phyloP scores from a whole-genome alignment of 1,140 invertebrate species.

The Drosophila punjabiensis region DNA sequence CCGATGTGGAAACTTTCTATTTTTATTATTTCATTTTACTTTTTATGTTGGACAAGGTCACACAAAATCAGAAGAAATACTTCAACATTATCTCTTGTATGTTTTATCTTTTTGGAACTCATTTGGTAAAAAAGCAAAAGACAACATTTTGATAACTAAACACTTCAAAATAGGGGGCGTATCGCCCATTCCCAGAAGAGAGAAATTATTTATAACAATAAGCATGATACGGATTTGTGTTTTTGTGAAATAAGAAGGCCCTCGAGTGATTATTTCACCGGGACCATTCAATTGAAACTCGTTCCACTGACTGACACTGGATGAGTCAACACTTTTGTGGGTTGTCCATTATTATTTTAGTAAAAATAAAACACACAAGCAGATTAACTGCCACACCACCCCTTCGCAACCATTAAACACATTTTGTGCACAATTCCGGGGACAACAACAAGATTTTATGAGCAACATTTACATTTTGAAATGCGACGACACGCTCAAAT shows the following conservation, averaged over 20 bases:
- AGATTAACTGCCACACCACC: slow-evolving; percentile 10
- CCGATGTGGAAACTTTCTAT: slow-evolving; percentile 52
- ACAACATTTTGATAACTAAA: slow-evolving; percentile 14
- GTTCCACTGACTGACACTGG: slow-evolving; percentile 36
- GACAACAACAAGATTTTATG: slow-evolving; percentile 5
- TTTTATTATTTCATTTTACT: slow-evolving; percentile 18
- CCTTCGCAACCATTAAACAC: slow-evolving; percentile 9
- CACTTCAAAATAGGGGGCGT: slow-evolving; percentile 33
- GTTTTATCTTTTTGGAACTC: neutral
- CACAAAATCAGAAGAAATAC: neutral
- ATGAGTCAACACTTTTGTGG: slow-evolving; percentile 37
- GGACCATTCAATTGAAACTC: slow-evolving; percentile 25
- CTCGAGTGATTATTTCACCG: slow-evolving; percentile 9
- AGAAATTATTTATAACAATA: slow-evolving; percentile 28
- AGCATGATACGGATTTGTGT: slow-evolving; percentile 29
- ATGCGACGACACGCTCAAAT: slow-evolving; percentile 24
- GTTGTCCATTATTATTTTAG: slow-evolving; percentile 22
- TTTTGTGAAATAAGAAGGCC: slow-evolving; percentile 1
- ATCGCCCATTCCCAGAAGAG: slow-evolving; percentile 11
- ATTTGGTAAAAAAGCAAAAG: slow-evolving; percentile 8
- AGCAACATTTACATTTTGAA: slow-evolving; percentile 39
- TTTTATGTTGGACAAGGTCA: slow-evolving; percentile 43
- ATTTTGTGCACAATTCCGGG: slow-evolving; percentile 6
- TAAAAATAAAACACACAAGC: slow-evolving; percentile 10
- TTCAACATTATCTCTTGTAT: slow-evolving; percentile 1